Evolutionary conservation across 2,888 invertebrate species (phyloP), one percentile per base, ranked within the genome.

Genomic region (Lasioglossum leucozonium): DNA sequence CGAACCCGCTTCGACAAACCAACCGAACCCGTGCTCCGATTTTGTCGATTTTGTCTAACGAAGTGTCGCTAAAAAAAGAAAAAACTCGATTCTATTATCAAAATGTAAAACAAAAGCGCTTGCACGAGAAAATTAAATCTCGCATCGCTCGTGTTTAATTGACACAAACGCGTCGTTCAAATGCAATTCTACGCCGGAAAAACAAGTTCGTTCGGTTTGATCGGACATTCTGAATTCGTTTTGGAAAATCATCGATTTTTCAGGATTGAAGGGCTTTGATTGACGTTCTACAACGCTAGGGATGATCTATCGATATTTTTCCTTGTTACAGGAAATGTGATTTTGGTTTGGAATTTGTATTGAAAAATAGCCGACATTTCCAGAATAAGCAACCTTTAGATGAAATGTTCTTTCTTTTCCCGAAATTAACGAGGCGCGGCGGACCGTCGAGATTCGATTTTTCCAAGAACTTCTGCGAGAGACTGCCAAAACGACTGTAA

Each of bases 401-500:
- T 16, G 30, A 11, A 8, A 16, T 30, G n/a, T 8, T n/a, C 13
- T 55, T 65, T 58, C n/a, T n/a, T n/a, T n/a, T 2, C 34, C 40
- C 30, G 37, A n/a, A 69, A n/a, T 69, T 40, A 40, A n/a, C 40
- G 37, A 37, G 22, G 10, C 1, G 22, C 1, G 22, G 2, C 4
- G 4, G 4, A 37, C 4, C 55, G 10, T 11, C 55, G 11, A 55
- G n/a, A 10, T 55, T 58, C 13, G 69, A 34, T 76, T 69, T 42
- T 47, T 42, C 44, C 18, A 30, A 69, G 69, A 80, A 74, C 22
- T 44, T 11, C n/a, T 16, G 62, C 30, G 67, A 22, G 34, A 55
- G 74, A 34, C 11, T 18, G 37, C 8, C 37, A 75, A 83, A 79
- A 79, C 72, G 84, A 34, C 51, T 58, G 58, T 37, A 65, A 55